Conservation (phyloP, 2,113 vertebrate species). For the Pelecanoides urinatrix region DNA sequence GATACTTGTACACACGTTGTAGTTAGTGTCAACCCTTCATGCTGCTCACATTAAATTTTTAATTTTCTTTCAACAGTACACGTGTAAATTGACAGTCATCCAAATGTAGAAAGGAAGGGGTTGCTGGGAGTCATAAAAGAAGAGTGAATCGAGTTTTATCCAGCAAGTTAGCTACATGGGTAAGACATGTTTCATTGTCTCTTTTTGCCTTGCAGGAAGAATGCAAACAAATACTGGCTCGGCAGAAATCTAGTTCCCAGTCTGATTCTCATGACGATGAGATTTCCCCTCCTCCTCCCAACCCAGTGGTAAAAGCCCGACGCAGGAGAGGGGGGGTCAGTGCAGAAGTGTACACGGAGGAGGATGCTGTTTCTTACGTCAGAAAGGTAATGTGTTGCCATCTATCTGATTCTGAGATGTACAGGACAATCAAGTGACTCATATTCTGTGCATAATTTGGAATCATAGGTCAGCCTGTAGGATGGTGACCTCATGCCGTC, state of each 20-base stretch:
- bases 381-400: slow-evolving; percentile 81
- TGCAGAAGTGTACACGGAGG: slow-evolving; percentile 95
- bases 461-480: background rate
- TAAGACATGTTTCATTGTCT: background rate
- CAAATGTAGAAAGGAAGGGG: background rate
- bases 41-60: background rate
- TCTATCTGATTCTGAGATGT: background rate
- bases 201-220: slow-evolving; percentile 84
- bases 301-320: slow-evolving; percentile 90
- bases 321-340: slow-evolving; percentile 91
- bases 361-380: slow-evolving; percentile 95
- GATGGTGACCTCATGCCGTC: background rate
- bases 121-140: background rate
- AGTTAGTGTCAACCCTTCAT: background rate
- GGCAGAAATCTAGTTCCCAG: slow-evolving; percentile 94
- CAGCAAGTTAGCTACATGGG: background rate
- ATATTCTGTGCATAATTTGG: background rate
- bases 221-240: slow-evolving; percentile 92
- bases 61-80: background rate
- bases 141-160: rapidly evolving
- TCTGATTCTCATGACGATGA: slow-evolving; percentile 94
- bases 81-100: background rate
- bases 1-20: background rate
- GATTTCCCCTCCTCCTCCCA: slow-evolving; percentile 89
- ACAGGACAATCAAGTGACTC: rapidly evolving